A percentile compares a stretch with the other conserved stretches of the same genome.
phyloP scores from a whole-genome alignment of 2,888 invertebrate genomes.

The Zonitis immaculata region DNA sequence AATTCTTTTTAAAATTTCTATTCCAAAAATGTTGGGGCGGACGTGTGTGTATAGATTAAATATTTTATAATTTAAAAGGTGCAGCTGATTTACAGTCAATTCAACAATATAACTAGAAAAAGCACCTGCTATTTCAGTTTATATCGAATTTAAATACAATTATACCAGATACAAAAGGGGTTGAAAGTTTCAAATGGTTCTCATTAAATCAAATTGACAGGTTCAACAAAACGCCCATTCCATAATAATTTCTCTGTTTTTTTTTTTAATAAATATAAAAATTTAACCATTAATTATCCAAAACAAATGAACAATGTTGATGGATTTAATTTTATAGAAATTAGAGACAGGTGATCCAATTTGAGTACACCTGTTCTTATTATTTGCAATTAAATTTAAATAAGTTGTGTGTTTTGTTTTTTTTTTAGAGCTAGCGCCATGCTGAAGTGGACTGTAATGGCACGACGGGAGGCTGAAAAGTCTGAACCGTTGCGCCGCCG shows the following conservation, averaged over 20 bases:
- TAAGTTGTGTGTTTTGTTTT: neutral
- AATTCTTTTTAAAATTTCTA: neutral
- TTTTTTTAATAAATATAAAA: conserved; percentile 5
- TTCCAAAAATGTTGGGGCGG: neutral
- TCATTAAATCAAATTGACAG: conserved; percentile 18
- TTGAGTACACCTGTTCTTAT: conserved; percentile 7
- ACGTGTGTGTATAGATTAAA: no score
- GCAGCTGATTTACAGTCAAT: conserved; percentile 11
- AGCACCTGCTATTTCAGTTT: conserved; percentile 13
- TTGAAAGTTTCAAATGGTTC: conserved; percentile 13
- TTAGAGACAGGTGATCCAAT: conserved; percentile 14
- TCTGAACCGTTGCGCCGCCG: conserved; percentile 27
- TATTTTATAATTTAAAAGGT: no score
- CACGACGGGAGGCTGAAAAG: conserved; percentile 30
- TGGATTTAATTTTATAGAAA: conserved; percentile 5
- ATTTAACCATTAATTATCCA: neutral
- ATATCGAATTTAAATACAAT: conserved; percentile 9
- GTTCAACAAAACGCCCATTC: conserved; percentile 4
- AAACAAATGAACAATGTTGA: neutral
- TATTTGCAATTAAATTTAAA: conserved; percentile 8
- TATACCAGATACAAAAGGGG: conserved; percentile 9
- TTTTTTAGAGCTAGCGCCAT: conserved; percentile 43
- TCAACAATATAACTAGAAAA: no score
- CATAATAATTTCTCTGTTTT: no score
- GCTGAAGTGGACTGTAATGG: conserved; percentile 60